Evolutionary conservation across 2,113 vertebrate genomes (phyloP).

Genomic region (Coptodon rendalli): DNA sequence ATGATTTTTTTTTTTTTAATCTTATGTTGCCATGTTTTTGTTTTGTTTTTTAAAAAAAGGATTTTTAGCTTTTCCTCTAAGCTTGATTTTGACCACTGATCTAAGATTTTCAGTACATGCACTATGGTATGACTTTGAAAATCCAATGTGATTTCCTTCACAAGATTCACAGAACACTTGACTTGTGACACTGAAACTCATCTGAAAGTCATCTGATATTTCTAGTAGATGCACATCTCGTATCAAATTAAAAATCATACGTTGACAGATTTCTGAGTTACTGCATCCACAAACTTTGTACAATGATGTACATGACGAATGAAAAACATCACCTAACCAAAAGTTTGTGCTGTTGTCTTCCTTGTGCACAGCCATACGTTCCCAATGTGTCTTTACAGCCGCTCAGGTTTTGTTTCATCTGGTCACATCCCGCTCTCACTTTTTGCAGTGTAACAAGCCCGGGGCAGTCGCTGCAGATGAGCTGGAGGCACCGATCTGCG

Average conservation of each 20-base stretch:
- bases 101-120: fast-evolving
- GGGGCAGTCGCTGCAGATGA: not conserved
- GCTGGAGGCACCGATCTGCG: not conserved
- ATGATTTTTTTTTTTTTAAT: too few species aligned
- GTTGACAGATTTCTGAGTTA: not conserved
- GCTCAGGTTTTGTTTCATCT: not conserved
- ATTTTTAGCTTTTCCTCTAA: not conserved
- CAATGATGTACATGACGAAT: not conserved
- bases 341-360: not conserved
- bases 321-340: not conserved
- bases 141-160: not conserved
- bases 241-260: not conserved
- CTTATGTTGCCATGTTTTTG: not conserved
- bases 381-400: fast-evolving
- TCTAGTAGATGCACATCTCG: not conserved
- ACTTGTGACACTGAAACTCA: not conserved
- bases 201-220: not conserved
- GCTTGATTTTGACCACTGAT: not conserved
- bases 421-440: not conserved
- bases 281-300: not conserved
- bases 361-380: not conserved
- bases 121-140: fast-evolving
- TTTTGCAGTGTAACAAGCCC: not conserved
- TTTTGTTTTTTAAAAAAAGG: not conserved
- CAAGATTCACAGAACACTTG: not conserved